phyloP scores from a whole-genome alignment of 2,888 invertebrate genomes.

The Omphaloscelis lunosa region DNA sequence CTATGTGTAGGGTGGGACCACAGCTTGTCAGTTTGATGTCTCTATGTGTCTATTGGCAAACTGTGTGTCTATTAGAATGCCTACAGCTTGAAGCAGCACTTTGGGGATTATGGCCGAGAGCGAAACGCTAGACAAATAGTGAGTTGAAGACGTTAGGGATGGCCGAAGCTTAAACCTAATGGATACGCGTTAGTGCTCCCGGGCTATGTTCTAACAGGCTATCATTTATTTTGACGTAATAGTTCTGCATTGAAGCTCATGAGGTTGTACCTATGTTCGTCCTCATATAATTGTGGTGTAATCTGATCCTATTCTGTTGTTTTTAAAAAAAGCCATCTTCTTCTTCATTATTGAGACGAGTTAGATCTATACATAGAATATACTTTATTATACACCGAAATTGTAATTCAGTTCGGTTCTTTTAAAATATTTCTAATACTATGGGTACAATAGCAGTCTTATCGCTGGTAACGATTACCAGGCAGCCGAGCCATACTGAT shows the following conservation, averaged over 20 bases:
- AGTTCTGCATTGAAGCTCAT: not conserved
- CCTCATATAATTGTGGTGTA: not conserved
- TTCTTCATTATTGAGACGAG: not conserved
- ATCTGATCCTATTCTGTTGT: too few species aligned
- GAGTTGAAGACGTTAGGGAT: conserved; percentile 48
- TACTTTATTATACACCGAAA: not conserved
- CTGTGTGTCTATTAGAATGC: conserved; percentile 14
- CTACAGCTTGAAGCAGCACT: conserved; percentile 9
- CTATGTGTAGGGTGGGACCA: not conserved
- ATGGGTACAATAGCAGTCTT: not conserved
- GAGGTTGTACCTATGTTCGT: not conserved
- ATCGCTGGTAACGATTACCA: not conserved
- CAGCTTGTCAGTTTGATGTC: not conserved
- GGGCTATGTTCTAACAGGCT: not conserved
- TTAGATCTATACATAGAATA: too few species aligned
- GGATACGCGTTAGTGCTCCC: conserved; percentile 35
- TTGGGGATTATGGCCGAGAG: conserved; percentile 18
- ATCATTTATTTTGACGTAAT: conserved; percentile 18
- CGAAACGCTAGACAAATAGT: conserved; percentile 51
- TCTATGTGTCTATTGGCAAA: conserved; percentile 11
- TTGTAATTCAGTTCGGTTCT: not conserved
- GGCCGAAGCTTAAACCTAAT: conserved; percentile 35
- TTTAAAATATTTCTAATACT: not conserved
- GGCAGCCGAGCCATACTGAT: not conserved
- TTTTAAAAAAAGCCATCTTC: too few species aligned